Percentiles rank a stretch among this genome's conserved stretches.
Conservation (phyloP, 2,113 vertebrate genomes). For the Miniopterus natalensis region DNA sequence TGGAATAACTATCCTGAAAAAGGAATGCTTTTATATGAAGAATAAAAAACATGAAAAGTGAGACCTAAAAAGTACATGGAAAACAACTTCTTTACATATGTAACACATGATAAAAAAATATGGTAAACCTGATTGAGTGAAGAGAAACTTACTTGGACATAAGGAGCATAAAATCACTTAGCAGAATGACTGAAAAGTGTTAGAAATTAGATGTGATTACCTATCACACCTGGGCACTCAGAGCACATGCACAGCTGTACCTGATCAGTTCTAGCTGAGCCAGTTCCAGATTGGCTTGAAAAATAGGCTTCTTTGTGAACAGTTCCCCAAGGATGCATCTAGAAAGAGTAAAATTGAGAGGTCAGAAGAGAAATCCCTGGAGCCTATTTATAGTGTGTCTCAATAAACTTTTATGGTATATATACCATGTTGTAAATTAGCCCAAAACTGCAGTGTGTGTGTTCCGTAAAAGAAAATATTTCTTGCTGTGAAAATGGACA, state of each 20-base stretch:
- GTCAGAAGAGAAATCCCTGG: conserved; percentile 81
- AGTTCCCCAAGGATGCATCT: conserved; percentile 99
- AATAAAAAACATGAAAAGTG: conserved; percentile 31
- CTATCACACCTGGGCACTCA: conserved; percentile 13
- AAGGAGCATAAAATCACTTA: conserved; percentile 59
- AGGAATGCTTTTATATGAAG: neutral
- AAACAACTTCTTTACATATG: neutral
- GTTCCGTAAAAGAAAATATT: conserved; percentile 53
- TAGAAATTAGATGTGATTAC: conserved; percentile 62
- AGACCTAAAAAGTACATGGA: neutral
- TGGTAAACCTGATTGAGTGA: conserved; percentile 32
- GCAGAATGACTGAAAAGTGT: conserved; percentile 36
- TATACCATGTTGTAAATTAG: conserved; percentile 10
- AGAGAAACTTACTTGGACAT: conserved; percentile 52
- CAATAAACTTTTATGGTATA: conserved; percentile 42
- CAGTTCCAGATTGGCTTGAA: conserved; percentile 99
- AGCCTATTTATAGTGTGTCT: conserved; percentile 44
- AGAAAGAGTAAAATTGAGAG: conserved; percentile 83
- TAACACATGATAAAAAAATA: neutral
- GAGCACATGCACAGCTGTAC: conserved; percentile 86
- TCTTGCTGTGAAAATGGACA: conserved; percentile 26
- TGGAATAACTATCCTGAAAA: neutral
- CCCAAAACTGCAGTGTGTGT: neutral
- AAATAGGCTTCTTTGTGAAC: conserved; percentile 99
- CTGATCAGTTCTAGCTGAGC: conserved; percentile 99